Base-by-base conservation (phyloP, 2,888 invertebrate genomes). In the Epirrhoe tristata region DNA sequence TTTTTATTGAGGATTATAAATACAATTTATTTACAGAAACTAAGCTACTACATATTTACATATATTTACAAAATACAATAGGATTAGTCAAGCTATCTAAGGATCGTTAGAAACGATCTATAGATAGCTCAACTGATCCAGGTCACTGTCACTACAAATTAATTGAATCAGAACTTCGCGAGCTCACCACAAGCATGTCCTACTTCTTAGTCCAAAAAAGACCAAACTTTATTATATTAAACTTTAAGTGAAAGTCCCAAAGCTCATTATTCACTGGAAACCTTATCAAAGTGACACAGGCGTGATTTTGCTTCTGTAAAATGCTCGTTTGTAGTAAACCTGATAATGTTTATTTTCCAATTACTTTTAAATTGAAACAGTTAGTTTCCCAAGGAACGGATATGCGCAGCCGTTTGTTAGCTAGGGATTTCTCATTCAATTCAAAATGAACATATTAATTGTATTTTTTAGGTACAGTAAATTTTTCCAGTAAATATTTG, bases 291-390 rank as follows among this genome's bases (percentile, higher is more conserved):
- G 62, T 62, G 62, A 31, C 16, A 31, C 24, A 24, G 14, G 53
- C 36, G 8, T 16, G 24, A 14, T 14, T 14, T 36, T 16, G 51
- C 52, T 60, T 16, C 58, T 50, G 12, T 58, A 58, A 72, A 43
- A 67, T 56, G 62, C 58, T 67, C 68, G 65, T 69, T 68, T 69
- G 69, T 71, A 67, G 58, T 69, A 63, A 64, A 68, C 71, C 69
- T 67, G 64, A 71, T 68, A 64, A 68, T 66, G 66, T 69, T 66
- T 72, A 69, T 68, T 66, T 60, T 67, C 50, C 54, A 59, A 70
- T 69, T 72, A 74, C 71, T 58, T 73, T 58, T 72, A 57, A 67
- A 70, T 55, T 24, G 58, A 53, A 66, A 50, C 51, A 57, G 43
- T 58, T 54, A 31, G 43, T 58, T 50, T 66, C 56, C 65, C 64